Evolutionary conservation across 2,797 vertebrate genomes (phyloP).

Genomic region (Thamnophis elegans): DNA sequence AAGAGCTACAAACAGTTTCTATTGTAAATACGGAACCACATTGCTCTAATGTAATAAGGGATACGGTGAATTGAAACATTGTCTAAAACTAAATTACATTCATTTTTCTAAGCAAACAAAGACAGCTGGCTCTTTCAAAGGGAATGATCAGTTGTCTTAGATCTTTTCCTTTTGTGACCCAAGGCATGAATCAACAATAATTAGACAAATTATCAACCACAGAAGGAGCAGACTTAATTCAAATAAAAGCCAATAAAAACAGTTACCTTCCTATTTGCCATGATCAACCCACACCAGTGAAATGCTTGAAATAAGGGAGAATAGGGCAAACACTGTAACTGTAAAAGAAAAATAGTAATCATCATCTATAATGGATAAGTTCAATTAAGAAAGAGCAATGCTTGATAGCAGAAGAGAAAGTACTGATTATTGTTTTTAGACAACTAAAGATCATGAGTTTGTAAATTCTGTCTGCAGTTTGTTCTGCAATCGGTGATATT

Average conservation of each 20-base stretch:
- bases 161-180: neutral
- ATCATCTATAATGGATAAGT: neutral
- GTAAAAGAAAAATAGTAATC: constrained; percentile 1
- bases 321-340: neutral
- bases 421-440: neutral
- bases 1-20: constrained; percentile 25
- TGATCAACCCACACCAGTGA: neutral
- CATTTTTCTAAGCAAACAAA: constrained; percentile 17
- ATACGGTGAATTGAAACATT: constrained; percentile 37
- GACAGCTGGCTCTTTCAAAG: constrained; percentile 38
- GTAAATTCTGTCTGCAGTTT: neutral
- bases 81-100: constrained; percentile 31
- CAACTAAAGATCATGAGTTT: neutral
- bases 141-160: neutral
- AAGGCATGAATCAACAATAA: constrained; percentile 29
- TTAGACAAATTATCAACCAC: constrained; percentile 15
- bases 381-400: neutral
- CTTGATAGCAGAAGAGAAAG: neutral
- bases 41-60: constrained; percentile 21
- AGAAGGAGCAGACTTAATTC: constrained; percentile 27
- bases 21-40: constrained; percentile 14
- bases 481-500: neutral
- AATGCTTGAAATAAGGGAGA: constrained; percentile 16
- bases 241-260: neutral
- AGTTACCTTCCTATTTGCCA: neutral